phyloP scores from a whole-genome alignment of 1,140 invertebrate species.

The Cotesia vestalis region DNA sequence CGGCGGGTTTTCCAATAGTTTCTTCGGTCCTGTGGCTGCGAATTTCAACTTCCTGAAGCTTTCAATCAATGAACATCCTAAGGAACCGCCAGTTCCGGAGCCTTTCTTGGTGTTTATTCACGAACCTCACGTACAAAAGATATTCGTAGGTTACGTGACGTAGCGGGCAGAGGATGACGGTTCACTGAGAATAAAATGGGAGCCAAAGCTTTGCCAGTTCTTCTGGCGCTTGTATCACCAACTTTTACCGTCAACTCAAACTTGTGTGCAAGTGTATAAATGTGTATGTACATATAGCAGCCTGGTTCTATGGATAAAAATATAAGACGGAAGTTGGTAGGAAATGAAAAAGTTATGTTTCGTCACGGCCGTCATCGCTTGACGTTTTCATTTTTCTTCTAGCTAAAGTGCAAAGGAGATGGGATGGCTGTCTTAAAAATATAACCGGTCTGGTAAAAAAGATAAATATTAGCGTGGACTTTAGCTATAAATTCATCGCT shows the following conservation, averaged over 20 bases:
- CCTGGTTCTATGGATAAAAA: background rate
- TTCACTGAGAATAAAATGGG: conserved; percentile 31
- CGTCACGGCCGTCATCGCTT: conserved; percentile 32
- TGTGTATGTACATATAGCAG: background rate
- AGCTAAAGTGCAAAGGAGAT: conserved; percentile 15
- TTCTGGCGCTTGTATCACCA: background rate
- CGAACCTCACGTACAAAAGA: conserved; percentile 63
- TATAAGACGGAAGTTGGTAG: conserved; percentile 56
- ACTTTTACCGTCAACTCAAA: too few species aligned
- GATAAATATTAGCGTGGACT: background rate
- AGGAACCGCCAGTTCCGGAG: background rate
- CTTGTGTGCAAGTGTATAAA: too few species aligned
- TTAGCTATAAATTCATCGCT: conserved; percentile 24
- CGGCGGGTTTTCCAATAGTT: conserved; percentile 36
- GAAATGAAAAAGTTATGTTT: conserved; percentile 64
- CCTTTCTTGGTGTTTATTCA: conserved; percentile 59
- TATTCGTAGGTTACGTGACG: conserved; percentile 58
- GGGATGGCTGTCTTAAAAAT: conserved; percentile 10
- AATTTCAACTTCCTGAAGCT: background rate
- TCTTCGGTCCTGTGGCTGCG: background rate
- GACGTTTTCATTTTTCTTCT: conserved; percentile 42
- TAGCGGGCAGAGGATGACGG: conserved; percentile 28
- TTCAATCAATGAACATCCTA: background rate
- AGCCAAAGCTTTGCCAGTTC: background rate
- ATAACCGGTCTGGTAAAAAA: conserved; percentile 1